Base-by-base conservation (phyloP, 2,888 invertebrate species). In the Nudaria mundana region DNA sequence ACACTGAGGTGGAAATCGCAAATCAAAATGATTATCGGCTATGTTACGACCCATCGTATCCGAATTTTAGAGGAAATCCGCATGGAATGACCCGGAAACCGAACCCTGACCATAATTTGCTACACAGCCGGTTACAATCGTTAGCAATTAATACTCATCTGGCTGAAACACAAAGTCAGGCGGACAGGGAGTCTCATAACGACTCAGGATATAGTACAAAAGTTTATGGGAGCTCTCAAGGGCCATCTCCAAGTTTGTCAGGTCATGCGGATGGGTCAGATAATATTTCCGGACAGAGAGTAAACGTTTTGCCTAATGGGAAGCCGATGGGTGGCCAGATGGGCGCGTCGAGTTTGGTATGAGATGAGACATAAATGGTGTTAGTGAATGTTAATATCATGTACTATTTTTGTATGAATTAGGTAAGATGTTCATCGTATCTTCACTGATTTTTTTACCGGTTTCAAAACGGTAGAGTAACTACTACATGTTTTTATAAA, bases 171-270 rank as follows among this genome's bases (percentile, higher is more conserved):
- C 89, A 89, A 40, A 86, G 87, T 52, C 90, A 90, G 56, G 67
- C 89, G 1, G 92, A 92, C 55, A 76, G 92, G 36, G 93, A 93
- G 60, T 92, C 92, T 0, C 95, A 94, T 69, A 95, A 95, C 53
- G 96, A 96, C 77, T 95, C 95, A 0, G 96, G 96, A 1, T 96
- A 96, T 73, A 95, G 95, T 61, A 95, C 95, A 24, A 93, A 94
- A 66, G 93, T 94, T 56, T 94, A 94, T 52, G 94, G 94, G 0
- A 94, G 94, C 52, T 93, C 94, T 5, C 93, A 94, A 64, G 94
- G 94, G 0, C 93, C 94, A 16, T 94, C 94, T n/a, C 94, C 94
- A 2, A 93, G 93, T 69, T 84, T 94, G 31, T 93, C 93, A 22
- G 92, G 92, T 6, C 86, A 89, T 48, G 82, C 84, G 24, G 89